Percentiles rank a stretch among this genome's conserved stretches.
Conservation (phyloP, 2,888 invertebrate species). For the Camponotus fellah region DNA sequence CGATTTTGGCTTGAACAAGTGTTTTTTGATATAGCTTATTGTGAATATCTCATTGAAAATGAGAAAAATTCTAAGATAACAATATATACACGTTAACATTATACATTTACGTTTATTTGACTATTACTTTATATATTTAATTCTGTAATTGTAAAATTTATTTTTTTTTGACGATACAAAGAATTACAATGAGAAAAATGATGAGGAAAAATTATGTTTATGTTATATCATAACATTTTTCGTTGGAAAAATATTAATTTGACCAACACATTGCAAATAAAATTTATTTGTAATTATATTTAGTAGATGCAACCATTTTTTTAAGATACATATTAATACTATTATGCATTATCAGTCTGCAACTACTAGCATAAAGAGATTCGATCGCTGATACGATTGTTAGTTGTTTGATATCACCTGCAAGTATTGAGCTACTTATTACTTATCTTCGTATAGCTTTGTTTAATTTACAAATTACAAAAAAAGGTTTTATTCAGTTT, state of each 20-base stretch:
- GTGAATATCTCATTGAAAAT: constrained; percentile 29
- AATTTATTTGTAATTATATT: constrained; percentile 9
- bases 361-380: constrained; percentile 82
- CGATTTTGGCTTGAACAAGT: constrained; percentile 40
- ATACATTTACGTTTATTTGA: neutral
- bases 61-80: neutral
- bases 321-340: constrained; percentile 80
- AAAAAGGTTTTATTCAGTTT: neutral
- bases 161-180: neutral
- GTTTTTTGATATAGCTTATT: constrained; percentile 25
- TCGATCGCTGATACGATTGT: constrained; percentile 75
- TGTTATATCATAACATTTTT: neutral
- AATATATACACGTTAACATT: neutral
- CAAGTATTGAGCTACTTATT: neutral
- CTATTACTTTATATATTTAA: neutral
- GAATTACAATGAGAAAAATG: neutral
- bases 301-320: constrained; percentile 76
- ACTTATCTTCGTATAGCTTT: neutral
- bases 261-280: neutral
- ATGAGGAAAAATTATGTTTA: neutral
- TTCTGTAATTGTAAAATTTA: neutral
- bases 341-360: constrained; percentile 81
- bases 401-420: neutral
- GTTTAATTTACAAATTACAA: neutral
- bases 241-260: neutral